Evolutionary conservation across 2,888 invertebrate genomes (phyloP), one percentile per base, ranked within the genome.

Genomic region (Calameuta idolon): DNA sequence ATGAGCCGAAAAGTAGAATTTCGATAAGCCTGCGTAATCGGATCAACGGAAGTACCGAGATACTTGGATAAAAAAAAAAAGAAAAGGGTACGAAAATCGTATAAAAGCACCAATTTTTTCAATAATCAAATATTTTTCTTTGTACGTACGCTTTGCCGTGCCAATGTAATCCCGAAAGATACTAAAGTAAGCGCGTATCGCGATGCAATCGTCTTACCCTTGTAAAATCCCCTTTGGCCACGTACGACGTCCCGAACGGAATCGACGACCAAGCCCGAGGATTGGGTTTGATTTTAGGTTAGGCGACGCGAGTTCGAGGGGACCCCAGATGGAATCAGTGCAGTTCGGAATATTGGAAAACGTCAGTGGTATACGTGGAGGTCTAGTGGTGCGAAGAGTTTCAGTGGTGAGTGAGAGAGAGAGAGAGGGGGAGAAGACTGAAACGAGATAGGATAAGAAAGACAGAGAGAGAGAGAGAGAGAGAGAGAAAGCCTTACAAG

Each of bases 311-410:
- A 81, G 78, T 82, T 81, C 80, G 79, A 82, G 83, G 55, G 85
- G 89, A 84, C 85, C 87, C 87, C 88, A 89, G 89, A 90, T 90
- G 88, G 88, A 90, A 90, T 88, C 89, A 86, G 89, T 87, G 89
- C 87, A 88, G 88, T 88, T 87, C 83, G 86, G 87, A 88, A 89
- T 90, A 90, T 90, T 89, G 90, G 89, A 89, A 90, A 90, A 89
- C 82, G 88, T 88, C 55, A 55, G 55, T 55, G 55, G 55, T 55
- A 23, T 55, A 55, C 55, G 23, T 55, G 23, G 23, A 87, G 86
- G 85, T 85, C 85, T 84, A 79, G 85, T 77, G 55, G 74, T 69
- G 77, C 34, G 35, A 35, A 77, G 74, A 69, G 69, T 74, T 73
- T 55, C 5, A 3, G 1, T 33, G 33, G 73, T 37, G 73, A 23